Conservation (phyloP, 2,888 invertebrate genomes). For the Eutolmus rufibarbis region DNA sequence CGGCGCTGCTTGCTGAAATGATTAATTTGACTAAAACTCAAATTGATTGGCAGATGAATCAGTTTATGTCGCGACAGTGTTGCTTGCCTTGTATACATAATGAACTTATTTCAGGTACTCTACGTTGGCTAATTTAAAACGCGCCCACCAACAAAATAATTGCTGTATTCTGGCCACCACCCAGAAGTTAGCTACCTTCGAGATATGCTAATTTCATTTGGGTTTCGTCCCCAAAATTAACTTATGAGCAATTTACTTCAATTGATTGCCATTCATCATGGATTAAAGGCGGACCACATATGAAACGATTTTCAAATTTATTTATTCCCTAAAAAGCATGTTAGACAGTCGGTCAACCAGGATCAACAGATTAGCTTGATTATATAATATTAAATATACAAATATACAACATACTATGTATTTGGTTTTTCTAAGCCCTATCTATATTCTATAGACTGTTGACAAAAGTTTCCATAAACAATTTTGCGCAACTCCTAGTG, state of each 20-base stretch:
- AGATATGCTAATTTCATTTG: neutral
- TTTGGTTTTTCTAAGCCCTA: too few relatives aligned
- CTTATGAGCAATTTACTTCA: conserved; percentile 31
- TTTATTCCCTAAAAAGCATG: neutral
- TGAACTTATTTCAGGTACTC: neutral
- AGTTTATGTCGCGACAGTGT: neutral
- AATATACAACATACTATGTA: too few relatives aligned
- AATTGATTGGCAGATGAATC: conserved; percentile 34
- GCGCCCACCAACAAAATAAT: conserved; percentile 29
- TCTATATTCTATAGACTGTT: too few relatives aligned
- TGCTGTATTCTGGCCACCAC: conserved; percentile 6
- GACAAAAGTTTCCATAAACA: too few relatives aligned
- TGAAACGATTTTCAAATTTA: neutral
- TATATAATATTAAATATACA: too few relatives aligned
- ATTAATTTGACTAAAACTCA: conserved; percentile 38
- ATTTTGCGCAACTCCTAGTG: too few relatives aligned
- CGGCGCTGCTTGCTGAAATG: conserved; percentile 33
- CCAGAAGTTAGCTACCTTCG: neutral
- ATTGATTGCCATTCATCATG: conserved; percentile 30
- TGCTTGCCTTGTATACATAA: neutral
- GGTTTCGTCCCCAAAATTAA: conserved; percentile 12
- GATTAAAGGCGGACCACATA: neutral
- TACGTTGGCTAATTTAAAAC: conserved; percentile 12
- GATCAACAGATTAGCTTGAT: too few relatives aligned
- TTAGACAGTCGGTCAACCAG: neutral